Conservation (phyloP, 2,888 invertebrate genomes). For the Cecidostiba fungosa region DNA sequence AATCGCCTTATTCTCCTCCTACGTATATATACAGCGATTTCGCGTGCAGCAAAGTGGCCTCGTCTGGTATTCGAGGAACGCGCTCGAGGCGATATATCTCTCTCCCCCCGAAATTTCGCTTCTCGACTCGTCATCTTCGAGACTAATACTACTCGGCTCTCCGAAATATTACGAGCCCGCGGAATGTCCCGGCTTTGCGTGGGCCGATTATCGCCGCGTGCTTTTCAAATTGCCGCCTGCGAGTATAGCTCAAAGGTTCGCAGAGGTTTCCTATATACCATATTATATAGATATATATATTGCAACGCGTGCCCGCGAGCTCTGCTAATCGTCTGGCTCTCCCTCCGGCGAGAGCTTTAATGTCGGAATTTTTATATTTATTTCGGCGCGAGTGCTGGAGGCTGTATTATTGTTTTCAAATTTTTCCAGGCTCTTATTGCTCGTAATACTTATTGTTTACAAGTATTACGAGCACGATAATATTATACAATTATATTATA, state of each 20-base stretch:
- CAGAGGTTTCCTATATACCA: not conserved
- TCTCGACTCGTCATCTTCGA: not conserved
- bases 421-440: not conserved
- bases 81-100: conserved; percentile 8
- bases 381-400: not conserved
- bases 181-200: conserved; percentile 61
- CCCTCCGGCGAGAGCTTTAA: not conserved
- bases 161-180: conserved; percentile 9
- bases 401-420: conserved; percentile 29
- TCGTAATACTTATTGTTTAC: no score
- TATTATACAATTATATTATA: no score
- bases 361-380: conserved; percentile 36
- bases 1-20: not conserved
- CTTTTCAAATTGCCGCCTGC: conserved; percentile 39
- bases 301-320: not conserved
- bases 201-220: conserved; percentile 61
- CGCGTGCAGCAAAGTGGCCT: conserved; percentile 59
- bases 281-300: not conserved
- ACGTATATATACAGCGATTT: not conserved
- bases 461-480: no score
- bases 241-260: not conserved
- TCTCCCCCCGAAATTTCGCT: not conserved
- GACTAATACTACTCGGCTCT: not conserved
- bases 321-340: not conserved
- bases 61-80: conserved; percentile 67